phyloP scores from a whole-genome alignment of 2,888 invertebrate species.

The Drosophila siamana region DNA sequence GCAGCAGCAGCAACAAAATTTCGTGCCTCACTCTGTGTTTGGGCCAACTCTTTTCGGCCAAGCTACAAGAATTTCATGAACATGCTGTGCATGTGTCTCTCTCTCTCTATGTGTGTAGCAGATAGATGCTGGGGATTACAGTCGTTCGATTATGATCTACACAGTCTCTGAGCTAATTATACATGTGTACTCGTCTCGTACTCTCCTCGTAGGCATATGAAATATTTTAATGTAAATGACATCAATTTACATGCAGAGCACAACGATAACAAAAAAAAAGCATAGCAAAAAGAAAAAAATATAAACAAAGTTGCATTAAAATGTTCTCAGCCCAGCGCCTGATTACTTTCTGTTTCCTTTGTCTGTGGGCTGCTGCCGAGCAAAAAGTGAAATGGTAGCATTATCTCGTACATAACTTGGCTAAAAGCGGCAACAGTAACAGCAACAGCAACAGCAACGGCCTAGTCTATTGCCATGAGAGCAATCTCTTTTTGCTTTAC shows the following conservation, averaged over 20 bases:
- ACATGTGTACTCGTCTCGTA: conserved; percentile 3
- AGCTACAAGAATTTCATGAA: conserved; percentile 24
- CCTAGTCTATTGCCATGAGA: conserved; percentile 27
- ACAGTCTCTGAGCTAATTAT: conserved; percentile 19
- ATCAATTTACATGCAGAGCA: conserved; percentile 13
- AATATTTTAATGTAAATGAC: conserved; percentile 20
- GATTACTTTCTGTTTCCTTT: conserved; percentile 38
- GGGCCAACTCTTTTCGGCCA: conserved; percentile 14
- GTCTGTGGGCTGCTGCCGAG: conserved; percentile 11
- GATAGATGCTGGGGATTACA: conserved; percentile 14
- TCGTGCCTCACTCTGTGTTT: conserved; percentile 41
- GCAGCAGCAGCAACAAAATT: conserved; percentile 16
- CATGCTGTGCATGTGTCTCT: neutral
- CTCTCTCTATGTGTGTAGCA: neutral
- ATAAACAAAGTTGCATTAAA: neutral
- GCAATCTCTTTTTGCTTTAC: conserved; percentile 22
- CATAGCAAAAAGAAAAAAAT: neutral
- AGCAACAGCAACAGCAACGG: neutral
- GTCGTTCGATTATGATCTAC: conserved; percentile 21
- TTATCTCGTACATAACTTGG: conserved; percentile 29
- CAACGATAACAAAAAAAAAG: neutral
- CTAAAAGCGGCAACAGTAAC: conserved; percentile 17
- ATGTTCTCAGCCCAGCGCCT: conserved; percentile 22
- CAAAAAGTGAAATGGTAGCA: conserved; percentile 40
- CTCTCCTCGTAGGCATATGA: conserved; percentile 9